Conservation (phyloP, 2,113 vertebrate genomes). For the Odobenus rosmarus region DNA sequence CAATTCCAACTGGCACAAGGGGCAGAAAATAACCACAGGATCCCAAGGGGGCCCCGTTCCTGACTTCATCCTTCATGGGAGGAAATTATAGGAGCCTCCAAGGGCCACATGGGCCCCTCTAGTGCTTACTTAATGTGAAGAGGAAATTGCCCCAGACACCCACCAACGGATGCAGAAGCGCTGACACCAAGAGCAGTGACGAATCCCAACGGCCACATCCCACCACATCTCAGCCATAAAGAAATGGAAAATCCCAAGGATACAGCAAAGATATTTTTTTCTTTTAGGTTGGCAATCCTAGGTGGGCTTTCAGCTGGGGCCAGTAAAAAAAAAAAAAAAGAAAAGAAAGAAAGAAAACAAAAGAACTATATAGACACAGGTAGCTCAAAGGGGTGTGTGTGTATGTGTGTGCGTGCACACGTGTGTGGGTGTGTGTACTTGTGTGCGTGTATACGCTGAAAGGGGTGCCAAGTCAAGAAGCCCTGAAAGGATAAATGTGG, state of each 20-base stretch:
- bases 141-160: conserved; percentile 77
- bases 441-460: neutral
- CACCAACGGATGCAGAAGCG: conserved; percentile 62
- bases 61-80: neutral
- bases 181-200: neutral
- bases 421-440: too few species aligned
- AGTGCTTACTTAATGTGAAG: conserved; percentile 66
- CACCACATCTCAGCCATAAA: neutral
- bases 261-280: neutral
- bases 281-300: neutral
- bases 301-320: neutral
- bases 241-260: conserved; percentile 50
- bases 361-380: neutral
- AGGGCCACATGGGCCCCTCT: neutral
- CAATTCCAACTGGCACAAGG: neutral
- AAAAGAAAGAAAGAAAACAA: neutral
- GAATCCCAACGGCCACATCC: conserved; percentile 59
- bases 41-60: neutral
- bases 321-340: neutral
- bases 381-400: neutral
- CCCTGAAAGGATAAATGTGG: neutral
- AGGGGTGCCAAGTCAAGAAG: neutral
- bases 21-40: neutral
- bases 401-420: accelerated
- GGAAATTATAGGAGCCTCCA: conserved; percentile 15